Evolutionary conservation across 2,797 vertebrate genomes (phyloP), one percentile per base, ranked within the genome.

Genomic region (Kryptopterus vitreolus): DNA sequence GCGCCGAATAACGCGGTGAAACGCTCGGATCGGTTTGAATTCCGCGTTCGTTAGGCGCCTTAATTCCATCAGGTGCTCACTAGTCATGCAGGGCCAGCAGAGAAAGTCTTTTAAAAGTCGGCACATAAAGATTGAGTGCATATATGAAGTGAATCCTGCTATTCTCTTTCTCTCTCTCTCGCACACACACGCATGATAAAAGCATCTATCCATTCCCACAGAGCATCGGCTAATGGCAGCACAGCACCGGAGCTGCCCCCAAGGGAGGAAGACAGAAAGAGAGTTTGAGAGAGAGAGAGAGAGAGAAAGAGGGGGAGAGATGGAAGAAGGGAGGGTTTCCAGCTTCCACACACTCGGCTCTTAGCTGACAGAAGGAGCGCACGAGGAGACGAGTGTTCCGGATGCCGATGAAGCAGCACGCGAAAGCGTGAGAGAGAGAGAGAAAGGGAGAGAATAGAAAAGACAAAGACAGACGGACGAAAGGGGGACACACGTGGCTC

Each of bases 151-250:
- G 55, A 59, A 74, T 74, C 72, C 55, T 55, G 35, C 13, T 59
- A 46, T 35, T 46, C 55, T 5, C 71, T 24, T 29, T 22, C 48
- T 66, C 43, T 10, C 35, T n/a, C 33, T 13, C 29, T 22, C 62
- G 82, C 80, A 82, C 81, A 81, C 79, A 78, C 72, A 87, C 55
- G 68, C 78, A 84, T 86, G 87, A 90, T 88, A 86, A 89, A 91
- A 90, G 80, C 80, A 1, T 84, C 82, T 81, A 29, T 81, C 85
- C 81, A 29, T 70, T 73, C 20, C 89, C 84, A 79, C 74, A 83
- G 85, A 31, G 74, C 86, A 76, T 84, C 80, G 78, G 76, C 87
- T 87, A 84, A 80, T 87, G 86, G 80, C 63, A 55, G 59, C 81
- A 85, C 72, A 84, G 78, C 66, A 85, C 69, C 68, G 58, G 78